Base-by-base conservation (phyloP, 2,888 invertebrate species). In the Diploptera punctata region DNA sequence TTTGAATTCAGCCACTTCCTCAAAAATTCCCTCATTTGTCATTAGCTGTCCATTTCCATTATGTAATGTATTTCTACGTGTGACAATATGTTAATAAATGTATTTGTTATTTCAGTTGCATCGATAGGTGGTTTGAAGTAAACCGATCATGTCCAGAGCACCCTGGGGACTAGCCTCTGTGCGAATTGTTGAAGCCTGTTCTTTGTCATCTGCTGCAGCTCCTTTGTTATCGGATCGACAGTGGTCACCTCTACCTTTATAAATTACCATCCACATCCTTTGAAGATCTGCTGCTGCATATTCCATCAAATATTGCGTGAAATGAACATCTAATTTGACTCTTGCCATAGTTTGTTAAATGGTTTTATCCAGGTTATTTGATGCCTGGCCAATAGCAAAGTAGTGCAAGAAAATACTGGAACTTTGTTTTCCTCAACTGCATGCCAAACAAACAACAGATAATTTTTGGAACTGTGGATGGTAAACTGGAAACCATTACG, bases 141-240 rank as follows among this genome's bases (percentile, higher is more conserved):
- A 99, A 98, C 88, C 92, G 98, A 85, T 96, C 96, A 81, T 99
- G 99, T 87, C 99, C 99, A 70, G 98, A 98, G 86, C 99, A 99
- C 87, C 98, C 99, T 79, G 94, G 95, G 80, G 98, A 98, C 88
- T 97, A 77, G 76, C 74, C 70, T 68, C 16, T n/a, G 57, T 52
- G 44, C 29, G 16, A 47, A 29, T 43, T 16, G 26, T 44, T 3
- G 65, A 44, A 65, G 65, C 65, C 10, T 13, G 26, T 7, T 65
- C 44, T n/a, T 18, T 1, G 29, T n/a, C 29, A 21, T 44, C 44
- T 2, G 5, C 5, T 44, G 44, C 24, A 65, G 44, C 65, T 47
- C 65, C 65, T 47, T 47, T 65, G 24, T 26, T 65, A 47, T 38
- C 47, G 65, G 65, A 65, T 65, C 29, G 65, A 33, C 29, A n/a